Evolutionary conservation across 2,797 vertebrate genomes (phyloP).

Genomic region (Yasuhikotakia modesta): DNA sequence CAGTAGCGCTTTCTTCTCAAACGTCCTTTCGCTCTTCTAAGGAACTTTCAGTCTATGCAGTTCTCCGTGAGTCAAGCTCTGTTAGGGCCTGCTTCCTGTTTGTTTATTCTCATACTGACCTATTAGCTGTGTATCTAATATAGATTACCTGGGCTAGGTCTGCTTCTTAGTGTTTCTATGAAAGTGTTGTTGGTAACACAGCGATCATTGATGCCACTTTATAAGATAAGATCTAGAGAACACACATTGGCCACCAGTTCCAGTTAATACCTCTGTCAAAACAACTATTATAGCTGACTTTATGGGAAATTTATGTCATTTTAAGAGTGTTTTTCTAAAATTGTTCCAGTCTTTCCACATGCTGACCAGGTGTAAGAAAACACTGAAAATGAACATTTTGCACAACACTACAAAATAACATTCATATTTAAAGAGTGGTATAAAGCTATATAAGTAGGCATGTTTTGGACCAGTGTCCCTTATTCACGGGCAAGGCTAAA

Average conservation of each 20-base stretch:
- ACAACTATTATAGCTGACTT: not conserved
- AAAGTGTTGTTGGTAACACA: not conserved
- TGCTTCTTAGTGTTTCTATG: not conserved
- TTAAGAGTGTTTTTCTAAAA: not conserved
- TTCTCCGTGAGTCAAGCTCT: not conserved
- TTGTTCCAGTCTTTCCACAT: not conserved
- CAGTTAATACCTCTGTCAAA: not conserved
- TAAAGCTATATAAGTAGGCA: too few relatives aligned
- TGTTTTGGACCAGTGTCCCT: too few relatives aligned
- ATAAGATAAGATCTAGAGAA: not conserved
- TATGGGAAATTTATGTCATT: too few relatives aligned
- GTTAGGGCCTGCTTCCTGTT: constrained; percentile 16
- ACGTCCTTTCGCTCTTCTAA: not conserved
- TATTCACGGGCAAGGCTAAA: too few relatives aligned
- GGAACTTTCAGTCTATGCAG: not conserved
- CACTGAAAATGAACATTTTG: too few relatives aligned
- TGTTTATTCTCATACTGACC: not conserved
- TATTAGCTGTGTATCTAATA: not conserved
- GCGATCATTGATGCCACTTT: not conserved
- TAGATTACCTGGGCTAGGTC: not conserved
- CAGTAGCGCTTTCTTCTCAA: not conserved
- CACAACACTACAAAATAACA: too few relatives aligned
- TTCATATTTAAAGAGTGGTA: too few relatives aligned
- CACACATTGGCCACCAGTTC: not conserved
- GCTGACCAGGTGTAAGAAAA: not conserved